Percentiles rank a stretch among this genome's conserved stretches.
Evolutionary conservation across 2,113 vertebrate genomes (phyloP).

Genomic region (Xenopus tropicalis): DNA sequence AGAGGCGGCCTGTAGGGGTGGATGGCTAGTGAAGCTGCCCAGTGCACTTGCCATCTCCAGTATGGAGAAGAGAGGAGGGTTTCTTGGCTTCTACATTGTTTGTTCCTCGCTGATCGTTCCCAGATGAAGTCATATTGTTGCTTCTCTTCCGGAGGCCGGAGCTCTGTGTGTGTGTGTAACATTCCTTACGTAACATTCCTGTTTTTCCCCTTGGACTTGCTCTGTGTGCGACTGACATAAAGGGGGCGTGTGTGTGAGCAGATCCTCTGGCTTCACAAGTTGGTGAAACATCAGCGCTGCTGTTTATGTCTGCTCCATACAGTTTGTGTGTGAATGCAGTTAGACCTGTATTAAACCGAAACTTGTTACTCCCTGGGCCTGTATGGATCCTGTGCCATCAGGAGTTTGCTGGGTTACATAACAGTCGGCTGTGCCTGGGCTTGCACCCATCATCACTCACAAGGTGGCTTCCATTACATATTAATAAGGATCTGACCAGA

Average conservation of each 20-base stretch:
- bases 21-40: too few species aligned
- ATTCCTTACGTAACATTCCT: conserved; percentile 40
- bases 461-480: too few species aligned
- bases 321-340: not conserved
- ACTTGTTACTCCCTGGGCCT: not conserved
- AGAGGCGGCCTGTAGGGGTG: too few species aligned
- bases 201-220: conserved; percentile 36
- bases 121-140: conserved; percentile 40
- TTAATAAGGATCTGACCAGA: too few species aligned
- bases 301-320: not conserved
- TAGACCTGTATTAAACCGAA: too few species aligned
- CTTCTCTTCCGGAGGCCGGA: conserved; percentile 25
- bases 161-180: conserved; percentile 28
- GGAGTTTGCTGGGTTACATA: not conserved
- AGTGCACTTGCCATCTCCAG: too few species aligned
- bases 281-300: not conserved
- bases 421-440: not conserved
- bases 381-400: not conserved
- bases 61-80: not conserved
- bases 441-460: not conserved
- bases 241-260: conserved; percentile 20
- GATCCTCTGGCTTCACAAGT: not conserved
- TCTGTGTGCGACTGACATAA: conserved; percentile 19
- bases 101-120: conserved; percentile 30
- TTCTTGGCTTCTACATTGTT: conserved; percentile 13